A percentile compares a stretch with the other conserved stretches of the same genome.
phyloP scores from a whole-genome alignment of 2,888 invertebrate genomes.

The Eurytoma adleriae region DNA sequence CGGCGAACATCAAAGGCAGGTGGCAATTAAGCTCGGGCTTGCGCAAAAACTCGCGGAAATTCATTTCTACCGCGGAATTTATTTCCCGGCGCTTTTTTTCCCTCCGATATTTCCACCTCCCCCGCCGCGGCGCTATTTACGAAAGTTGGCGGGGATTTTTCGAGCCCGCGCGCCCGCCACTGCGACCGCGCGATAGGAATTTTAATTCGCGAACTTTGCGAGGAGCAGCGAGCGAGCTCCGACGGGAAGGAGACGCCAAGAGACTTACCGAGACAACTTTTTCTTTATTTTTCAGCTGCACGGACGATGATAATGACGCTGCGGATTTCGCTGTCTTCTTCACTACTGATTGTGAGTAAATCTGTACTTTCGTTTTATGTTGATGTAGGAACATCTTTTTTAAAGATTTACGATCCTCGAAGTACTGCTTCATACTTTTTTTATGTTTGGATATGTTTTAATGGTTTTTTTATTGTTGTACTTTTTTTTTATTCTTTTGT shows the following conservation, averaged over 20 bases:
- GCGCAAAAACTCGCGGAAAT: not conserved
- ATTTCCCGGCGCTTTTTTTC: not conserved
- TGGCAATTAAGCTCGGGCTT: too few relatives aligned
- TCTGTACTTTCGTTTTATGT: too few relatives aligned
- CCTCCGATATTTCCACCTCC: conserved; percentile 7
- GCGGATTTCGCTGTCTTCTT: conserved; percentile 31
- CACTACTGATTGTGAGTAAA: conserved; percentile 42
- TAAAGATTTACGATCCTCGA: too few relatives aligned
- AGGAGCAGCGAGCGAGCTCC: not conserved
- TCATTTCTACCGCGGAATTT: not conserved
- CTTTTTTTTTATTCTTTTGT: too few relatives aligned
- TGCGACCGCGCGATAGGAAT: conserved; percentile 42
- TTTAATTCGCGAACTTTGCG: conserved; percentile 40
- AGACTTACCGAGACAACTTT: conserved; percentile 5
- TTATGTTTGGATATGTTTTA: too few relatives aligned
- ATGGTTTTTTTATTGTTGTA: too few relatives aligned
- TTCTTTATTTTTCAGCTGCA: conserved; percentile 46
- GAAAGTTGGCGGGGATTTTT: conserved; percentile 31
- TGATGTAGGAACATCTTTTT: too few relatives aligned
- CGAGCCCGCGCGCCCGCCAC: not conserved
- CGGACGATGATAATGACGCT: conserved; percentile 42
- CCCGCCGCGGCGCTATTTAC: conserved; percentile 25
- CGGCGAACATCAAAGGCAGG: not conserved
- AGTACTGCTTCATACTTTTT: too few relatives aligned
- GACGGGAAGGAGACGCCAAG: not conserved